These are phyloP conservation scores for Leptothorax acervorum DNA, from an alignment of 2,888 invertebrate species.

Conservation along the genomic window DNA sequence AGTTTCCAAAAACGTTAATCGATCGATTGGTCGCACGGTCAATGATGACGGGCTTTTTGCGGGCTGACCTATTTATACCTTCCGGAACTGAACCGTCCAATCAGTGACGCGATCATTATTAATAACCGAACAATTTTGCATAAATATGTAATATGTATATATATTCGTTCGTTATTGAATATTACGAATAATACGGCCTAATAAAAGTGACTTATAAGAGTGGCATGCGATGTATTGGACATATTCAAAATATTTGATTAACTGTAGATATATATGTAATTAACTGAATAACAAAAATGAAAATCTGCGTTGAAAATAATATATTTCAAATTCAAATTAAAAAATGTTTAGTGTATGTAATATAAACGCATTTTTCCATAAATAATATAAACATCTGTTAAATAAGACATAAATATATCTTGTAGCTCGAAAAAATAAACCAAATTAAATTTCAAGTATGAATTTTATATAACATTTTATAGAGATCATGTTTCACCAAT, in stretches of 20 bases:
- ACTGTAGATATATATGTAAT: background rate
- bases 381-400: background rate
- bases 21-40: slow-evolving; percentile 14
- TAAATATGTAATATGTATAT: background rate
- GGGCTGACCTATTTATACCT: background rate
- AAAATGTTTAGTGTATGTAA: background rate
- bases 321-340: background rate
- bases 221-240: background rate
- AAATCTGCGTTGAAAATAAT: background rate
- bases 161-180: background rate
- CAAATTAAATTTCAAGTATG: background rate
- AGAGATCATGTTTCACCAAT: background rate
- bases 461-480: background rate
- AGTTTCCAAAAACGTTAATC: slow-evolving; percentile 46
- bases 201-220: slow-evolving; percentile 4
- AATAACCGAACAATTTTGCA: background rate
- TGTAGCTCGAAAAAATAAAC: background rate
- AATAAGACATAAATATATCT: background rate
- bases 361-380: background rate
- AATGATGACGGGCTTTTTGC: background rate
- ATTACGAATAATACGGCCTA: background rate
- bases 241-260: slow-evolving; percentile 18
- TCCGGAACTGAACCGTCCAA: background rate
- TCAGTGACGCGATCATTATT: background rate
- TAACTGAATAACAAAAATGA: slow-evolving; percentile 11